Evolutionary conservation across 1,140 invertebrate species (phyloP), one percentile per base, ranked within the genome.

Genomic region (Paracyclopina nana): DNA sequence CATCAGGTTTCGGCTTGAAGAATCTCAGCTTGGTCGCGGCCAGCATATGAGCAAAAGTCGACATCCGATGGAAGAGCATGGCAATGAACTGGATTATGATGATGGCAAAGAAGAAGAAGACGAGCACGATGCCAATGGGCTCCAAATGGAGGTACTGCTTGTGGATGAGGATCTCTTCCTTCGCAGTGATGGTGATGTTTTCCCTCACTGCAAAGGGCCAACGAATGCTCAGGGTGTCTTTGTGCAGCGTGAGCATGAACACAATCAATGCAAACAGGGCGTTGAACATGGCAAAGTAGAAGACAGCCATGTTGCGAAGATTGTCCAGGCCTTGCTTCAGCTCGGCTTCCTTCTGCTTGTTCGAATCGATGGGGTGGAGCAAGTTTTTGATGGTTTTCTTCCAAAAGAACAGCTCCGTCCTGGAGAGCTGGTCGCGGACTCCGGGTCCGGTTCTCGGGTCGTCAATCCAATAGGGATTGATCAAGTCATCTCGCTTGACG

Each of bases 51-150:
- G n/a, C n/a, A n/a, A n/a, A n/a, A n/a, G n/a, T n/a, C n/a, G n/a
- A n/a, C n/a, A n/a, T n/a, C n/a, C 68, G 58, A 57, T 68, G 68
- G 44, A 68, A 60, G n/a, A 70, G 30, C 67, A 70, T 70, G 46
- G 63, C 66, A 42, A 65, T 28, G 46, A 65, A 64, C 56, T 68
- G 68, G n/a, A 67, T 55, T 5, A 63, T 52, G 31, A 70, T 55
- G 53, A 69, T 57, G 4, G 65, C 46, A 11, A 66, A 62, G 50
- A 71, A 68, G 34, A 69, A 64, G 20, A 66, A 48, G 18, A 69
- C 61, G 48, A 71, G 71, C 4, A 64, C 57, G 38, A 71, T 59
- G 12, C 65, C 66, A 25, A 71, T 61, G 26, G 68, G 68, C 56
- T 70, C 69, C 4, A 62, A 56, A 44, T 63, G 61, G 3, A 63